Evolutionary conservation across 2,113 vertebrate genomes (phyloP).

Genomic region (Pseudopipra pipra): DNA sequence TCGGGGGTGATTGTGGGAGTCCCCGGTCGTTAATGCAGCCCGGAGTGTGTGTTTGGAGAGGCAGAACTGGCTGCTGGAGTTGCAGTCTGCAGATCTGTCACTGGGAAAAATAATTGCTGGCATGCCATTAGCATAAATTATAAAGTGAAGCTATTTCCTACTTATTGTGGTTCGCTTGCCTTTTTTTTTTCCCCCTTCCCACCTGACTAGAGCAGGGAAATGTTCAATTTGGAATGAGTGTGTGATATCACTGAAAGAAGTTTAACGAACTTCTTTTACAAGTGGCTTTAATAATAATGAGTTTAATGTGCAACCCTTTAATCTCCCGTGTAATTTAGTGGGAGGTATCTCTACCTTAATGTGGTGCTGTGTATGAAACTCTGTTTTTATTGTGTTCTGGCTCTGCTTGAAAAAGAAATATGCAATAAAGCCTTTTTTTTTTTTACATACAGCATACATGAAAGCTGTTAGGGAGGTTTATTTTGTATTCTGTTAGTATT

Average conservation of each 20-base stretch:
- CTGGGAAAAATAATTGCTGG: conserved; percentile 52
- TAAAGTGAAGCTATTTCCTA: not conserved
- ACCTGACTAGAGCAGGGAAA: not conserved
- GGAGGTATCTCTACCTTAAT: not conserved
- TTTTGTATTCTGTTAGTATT: not conserved
- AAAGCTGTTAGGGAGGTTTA: not conserved
- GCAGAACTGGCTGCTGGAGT: not conserved
- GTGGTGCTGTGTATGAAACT: not conserved
- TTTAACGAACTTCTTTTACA: not conserved
- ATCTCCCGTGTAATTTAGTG: not conserved
- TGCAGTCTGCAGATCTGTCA: conserved; percentile 37
- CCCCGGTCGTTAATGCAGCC: not conserved
- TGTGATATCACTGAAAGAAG: not conserved
- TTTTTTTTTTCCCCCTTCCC: not conserved
- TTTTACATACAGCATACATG: not conserved
- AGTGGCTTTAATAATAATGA: not conserved
- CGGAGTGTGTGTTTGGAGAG: not conserved
- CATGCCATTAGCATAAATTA: not conserved
- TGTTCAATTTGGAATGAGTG: not conserved
- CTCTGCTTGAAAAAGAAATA: not conserved
- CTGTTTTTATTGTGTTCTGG: not conserved
- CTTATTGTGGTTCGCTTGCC: not conserved
- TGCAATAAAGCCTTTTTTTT: not conserved
- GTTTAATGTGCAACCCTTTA: not conserved
- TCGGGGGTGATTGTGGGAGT: conserved; percentile 19